Conservation (phyloP, 2,888 invertebrate genomes). For the Drosophila percnosoma region DNA sequence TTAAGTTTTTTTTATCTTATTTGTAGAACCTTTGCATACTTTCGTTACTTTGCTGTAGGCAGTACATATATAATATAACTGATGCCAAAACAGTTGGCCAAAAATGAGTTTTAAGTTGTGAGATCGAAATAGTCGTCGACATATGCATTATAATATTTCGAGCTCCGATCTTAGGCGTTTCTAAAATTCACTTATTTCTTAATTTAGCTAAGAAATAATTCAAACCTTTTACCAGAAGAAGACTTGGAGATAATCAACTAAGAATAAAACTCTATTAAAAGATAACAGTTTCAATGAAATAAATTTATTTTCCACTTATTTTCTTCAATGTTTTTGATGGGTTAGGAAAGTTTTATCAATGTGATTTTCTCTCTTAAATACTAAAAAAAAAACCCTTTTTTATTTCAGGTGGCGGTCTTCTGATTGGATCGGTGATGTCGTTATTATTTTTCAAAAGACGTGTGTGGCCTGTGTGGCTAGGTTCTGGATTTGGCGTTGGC, state of each 20-base stretch:
- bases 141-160: neutral
- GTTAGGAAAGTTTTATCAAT: neutral
- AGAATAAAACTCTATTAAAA: neutral
- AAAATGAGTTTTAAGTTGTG: neutral
- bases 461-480: conserved; percentile 95
- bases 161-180: neutral
- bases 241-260: neutral
- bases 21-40: neutral
- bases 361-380: neutral
- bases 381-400: neutral
- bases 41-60: neutral
- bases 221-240: neutral
- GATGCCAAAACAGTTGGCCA: neutral
- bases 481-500: conserved; percentile 95
- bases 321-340: neutral
- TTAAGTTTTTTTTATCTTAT: neutral
- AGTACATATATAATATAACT: neutral
- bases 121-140: too few species aligned
- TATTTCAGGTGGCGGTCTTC: conserved; percentile 91
- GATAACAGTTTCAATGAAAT: neutral
- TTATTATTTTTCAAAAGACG: conserved; percentile 92
- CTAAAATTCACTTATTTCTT: neutral
- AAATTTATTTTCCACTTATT: neutral
- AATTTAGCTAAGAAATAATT: neutral
- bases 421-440: conserved; percentile 93